Base-by-base conservation (phyloP, 1,140 invertebrate species). In the Papilio polytes region DNA sequence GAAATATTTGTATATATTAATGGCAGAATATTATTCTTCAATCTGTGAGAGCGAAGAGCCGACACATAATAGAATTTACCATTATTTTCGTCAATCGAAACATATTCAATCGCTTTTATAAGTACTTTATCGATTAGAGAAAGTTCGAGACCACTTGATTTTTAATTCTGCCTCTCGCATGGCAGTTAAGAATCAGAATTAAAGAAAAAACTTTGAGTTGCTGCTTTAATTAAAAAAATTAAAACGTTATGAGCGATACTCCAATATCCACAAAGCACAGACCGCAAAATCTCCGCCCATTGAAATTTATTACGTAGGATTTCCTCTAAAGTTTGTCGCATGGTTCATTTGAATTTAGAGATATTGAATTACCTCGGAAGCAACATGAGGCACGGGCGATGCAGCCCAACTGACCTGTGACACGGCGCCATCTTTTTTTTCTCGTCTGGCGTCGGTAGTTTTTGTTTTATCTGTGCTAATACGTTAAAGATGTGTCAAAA, bases 361-460 rank as follows among this genome's bases (percentile, higher is more conserved):
- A 85, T 86, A 86, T 91, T 85, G 83, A 86, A 85, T 86, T 85
- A 73, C 85, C 56, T 81, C 81, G 82, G 82, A 86, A 83, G 82
- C 77, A 80, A 66, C n/a, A 20, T 44, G 76, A 56, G 31, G 36
- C 56, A 22, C 74, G 83, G 88, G 86, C 88, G 89, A 84, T 84
- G 53, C 82, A 74, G 36, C 56, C 83, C 85, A 80, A 91, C 80
- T 89, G 91, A 93, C 90, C 91, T 88, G 86, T 91, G 89, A 92
- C 90, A 85, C 83, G 91, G 90, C 90, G 90, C 91, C 90, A 87
- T 41, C 3, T 53, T 86, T 92, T 93, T 93, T 93, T 88, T 36
- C 12, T n/a, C 80, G 86, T 90, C 87, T 88, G 85, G n/a, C 36
- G 41, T 70, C 22, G 13, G 12, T n/a, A n/a, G 72, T 74, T 74